These are phyloP conservation scores for Tetranychus piercei DNA, from an alignment of 2,888 invertebrate genomes.

Conservation along the genomic window DNA sequence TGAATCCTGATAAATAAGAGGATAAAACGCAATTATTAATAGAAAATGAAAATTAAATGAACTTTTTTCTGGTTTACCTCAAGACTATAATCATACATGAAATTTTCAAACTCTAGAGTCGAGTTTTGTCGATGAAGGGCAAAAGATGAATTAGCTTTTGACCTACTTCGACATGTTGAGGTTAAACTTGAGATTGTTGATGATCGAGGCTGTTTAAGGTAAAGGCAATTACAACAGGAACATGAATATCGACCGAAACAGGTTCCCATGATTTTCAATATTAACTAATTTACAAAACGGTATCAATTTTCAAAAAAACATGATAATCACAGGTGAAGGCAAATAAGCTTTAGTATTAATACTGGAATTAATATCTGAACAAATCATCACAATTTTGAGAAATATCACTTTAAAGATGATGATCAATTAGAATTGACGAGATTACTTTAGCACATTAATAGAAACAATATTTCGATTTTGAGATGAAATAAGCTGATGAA, in stretches of 20 bases:
- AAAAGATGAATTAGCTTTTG: too few species aligned
- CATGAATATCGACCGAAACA: not conserved
- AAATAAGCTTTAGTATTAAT: too few species aligned
- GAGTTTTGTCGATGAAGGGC: not conserved
- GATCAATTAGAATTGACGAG: too few species aligned
- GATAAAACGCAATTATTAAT: too few species aligned
- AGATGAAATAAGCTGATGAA: too few species aligned
- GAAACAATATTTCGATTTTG: too few species aligned
- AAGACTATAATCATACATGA: not conserved
- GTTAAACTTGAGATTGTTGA: not conserved
- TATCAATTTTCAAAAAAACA: not conserved
- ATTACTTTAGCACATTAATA: too few species aligned
- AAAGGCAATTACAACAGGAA: slow-evolving; percentile 1
- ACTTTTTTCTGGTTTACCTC: not conserved
- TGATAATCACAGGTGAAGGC: too few species aligned
- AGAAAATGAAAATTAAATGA: not conserved
- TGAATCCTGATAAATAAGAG: too few species aligned
- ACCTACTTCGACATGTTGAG: not conserved
- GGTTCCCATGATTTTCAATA: not conserved
- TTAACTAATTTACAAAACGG: not conserved
- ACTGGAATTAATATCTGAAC: too few species aligned
- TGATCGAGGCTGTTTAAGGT: not conserved
- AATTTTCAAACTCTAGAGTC: not conserved
- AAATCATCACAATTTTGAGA: too few species aligned
- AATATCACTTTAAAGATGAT: too few species aligned